Base-by-base conservation (phyloP, 2,113 vertebrate species). In the Neofelis nebulosa region DNA sequence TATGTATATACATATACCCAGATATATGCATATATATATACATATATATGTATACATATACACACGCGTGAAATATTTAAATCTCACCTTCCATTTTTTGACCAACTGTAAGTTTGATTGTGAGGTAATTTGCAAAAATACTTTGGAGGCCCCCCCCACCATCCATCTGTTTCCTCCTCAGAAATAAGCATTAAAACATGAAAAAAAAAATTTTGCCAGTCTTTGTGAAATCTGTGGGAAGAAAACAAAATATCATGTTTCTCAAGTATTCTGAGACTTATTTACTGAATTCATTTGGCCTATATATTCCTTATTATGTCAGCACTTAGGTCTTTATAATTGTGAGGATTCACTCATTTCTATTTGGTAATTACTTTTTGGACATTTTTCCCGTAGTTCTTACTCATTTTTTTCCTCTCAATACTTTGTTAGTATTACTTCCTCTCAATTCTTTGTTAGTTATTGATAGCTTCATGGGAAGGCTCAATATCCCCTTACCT, bases 91-190 rank as follows among this genome's bases (percentile, higher is more conserved):
- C 50, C 82, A 33, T 66, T 94, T 94, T 95, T 71, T 94, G 18
- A 94, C 36, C 38, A 94, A 25, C 57, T 90, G 1, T 69, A 76
- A 91, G 29, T 94, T 89, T 80, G 71, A 85, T 93, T 96, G 14
- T 95, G 79, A 89, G 71, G 31, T 86, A 89, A 89, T 85, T 86
- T 97, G 50, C 79, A 92, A 90, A 96, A 96, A 81, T 69, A 91
- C 68, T 93, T 92, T 94, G 88, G 73, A 94, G 36, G 14, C 89
- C 63, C 66, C 74, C 14, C 69, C 41, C 87, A 86, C 69, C 79
- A 94, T 55, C 71, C 85, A 97, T 96, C 66, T 94, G 80, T 95
- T 97, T 68, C 63, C 41, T 96, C 68, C 52, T 94, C 78, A 95
- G 38, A 96, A 97, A 95, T 66, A 69, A 96, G 8, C 69, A 93